Evolutionary conservation across 2,113 vertebrate genomes (phyloP), one percentile per base, ranked within the genome.

Genomic region (Myrmecophaga tridactyla): DNA sequence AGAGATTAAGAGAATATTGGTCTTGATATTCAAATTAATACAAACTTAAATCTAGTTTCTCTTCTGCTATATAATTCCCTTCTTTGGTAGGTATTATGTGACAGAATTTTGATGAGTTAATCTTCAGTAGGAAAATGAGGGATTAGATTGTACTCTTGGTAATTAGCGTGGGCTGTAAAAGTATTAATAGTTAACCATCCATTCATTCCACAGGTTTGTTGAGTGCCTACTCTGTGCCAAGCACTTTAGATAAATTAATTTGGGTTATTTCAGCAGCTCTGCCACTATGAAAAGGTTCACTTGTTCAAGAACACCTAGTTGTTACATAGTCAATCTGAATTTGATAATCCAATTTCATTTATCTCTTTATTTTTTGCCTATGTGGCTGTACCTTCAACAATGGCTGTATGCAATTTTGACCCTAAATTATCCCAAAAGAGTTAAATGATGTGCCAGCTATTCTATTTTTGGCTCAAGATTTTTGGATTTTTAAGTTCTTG

Each of bases 211-310:
- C 21, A 2, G 65, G 41, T 85, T 87, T 82, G 25, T 29, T 92
- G 78, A 81, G 8, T 48, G 67, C 43, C 39, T 80, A 6, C 21
- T 65, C 25, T 94, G 39, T 92, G 56, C 63, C 53, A 72, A 17
- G 39, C 25, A 72, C 46, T 88, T 89, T 92, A 83, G 4, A 1
- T 39, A 81, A 87, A 31, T 92, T 58, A 81, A 56, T 92, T 94
- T 41, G 78, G 41, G 48, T 90, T 84, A 80, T 95, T 95, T 94
- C 6, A 76, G 73, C 25, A 89, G 23, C 67, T 81, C 36, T 92
- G 51, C 65, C 58, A 36, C 23, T 94, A 2, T 58, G 34, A 62
- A 95, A 76, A 78, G 29, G 21, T 80, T 27, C 48, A 23, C 23
- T 27, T 70, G 90, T 90, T 92, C 13, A 67, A 36, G 39, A 80